Evolutionary conservation across 2,113 vertebrate genomes (phyloP).

Genomic region (Chlorodrepanis virens): DNA sequence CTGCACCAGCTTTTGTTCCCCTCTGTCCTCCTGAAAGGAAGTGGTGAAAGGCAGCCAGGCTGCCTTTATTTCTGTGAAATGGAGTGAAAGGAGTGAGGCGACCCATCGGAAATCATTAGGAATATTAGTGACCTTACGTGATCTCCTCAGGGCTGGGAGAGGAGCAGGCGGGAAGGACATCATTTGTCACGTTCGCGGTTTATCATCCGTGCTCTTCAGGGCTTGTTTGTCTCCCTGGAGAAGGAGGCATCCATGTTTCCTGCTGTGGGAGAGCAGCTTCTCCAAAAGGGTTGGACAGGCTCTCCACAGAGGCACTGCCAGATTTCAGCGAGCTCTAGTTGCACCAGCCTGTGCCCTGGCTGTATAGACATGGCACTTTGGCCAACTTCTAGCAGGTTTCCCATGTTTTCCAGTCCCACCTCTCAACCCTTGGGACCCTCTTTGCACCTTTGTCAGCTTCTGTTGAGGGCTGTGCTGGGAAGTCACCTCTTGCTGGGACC

Average conservation of each 20-base stretch:
- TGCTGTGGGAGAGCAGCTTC: background rate
- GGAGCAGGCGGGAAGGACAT: background rate
- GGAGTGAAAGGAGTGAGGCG: background rate
- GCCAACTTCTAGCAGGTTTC: background rate
- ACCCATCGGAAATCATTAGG: background rate
- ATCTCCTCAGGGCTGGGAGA: background rate
- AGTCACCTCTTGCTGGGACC: background rate
- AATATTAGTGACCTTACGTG: background rate
- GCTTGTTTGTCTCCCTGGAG: background rate
- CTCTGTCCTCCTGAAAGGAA: constrained; percentile 7
- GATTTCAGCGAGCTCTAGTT: background rate
- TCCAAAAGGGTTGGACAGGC: background rate
- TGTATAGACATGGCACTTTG: rapidly evolving
- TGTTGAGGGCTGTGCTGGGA: background rate
- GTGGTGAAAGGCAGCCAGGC: background rate
- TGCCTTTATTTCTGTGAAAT: background rate
- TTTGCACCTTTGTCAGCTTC: background rate
- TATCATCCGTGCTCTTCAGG: background rate
- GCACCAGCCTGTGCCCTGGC: background rate
- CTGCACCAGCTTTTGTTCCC: background rate
- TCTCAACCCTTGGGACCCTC: background rate
- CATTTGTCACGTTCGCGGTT: background rate
- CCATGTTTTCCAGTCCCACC: background rate
- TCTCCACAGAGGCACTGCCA: rapidly evolving
- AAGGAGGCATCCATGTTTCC: background rate